A percentile compares a stretch with the other conserved stretches of the same genome.
Evolutionary conservation across 2,888 invertebrate genomes (phyloP).

Genomic region (Xylophagus ater): DNA sequence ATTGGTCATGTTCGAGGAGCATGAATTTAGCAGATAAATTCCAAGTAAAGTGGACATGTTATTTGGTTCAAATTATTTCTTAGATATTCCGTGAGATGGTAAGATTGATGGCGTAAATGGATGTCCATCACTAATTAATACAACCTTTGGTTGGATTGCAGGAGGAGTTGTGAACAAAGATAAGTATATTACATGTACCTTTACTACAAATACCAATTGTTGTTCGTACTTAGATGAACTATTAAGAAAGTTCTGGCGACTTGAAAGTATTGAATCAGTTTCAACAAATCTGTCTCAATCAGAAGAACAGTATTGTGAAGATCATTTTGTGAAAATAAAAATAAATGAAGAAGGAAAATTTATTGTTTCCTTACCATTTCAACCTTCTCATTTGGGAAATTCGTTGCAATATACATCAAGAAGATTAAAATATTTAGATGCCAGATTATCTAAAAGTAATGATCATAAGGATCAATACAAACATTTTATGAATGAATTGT

Average conservation of each 20-base stretch:
- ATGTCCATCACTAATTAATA: not conserved
- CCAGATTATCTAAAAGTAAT: not conserved
- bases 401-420: not conserved
- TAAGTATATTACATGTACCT: not conserved
- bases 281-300: not conserved
- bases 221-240: not conserved
- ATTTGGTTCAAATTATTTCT: not conserved
- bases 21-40: not conserved
- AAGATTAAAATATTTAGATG: not conserved
- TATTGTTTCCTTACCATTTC: not conserved
- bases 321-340: not conserved
- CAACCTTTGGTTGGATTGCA: constrained; percentile 2
- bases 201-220: too few relatives aligned
- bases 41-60: not conserved
- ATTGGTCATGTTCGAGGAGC: not conserved
- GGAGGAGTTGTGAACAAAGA: not conserved
- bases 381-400: not conserved
- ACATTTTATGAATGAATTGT: constrained; percentile 1
- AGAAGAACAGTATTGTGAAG: constrained; percentile 3
- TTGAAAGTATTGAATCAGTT: not conserved
- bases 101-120: not conserved
- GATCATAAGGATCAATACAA: not conserved
- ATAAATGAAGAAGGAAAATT: not conserved
- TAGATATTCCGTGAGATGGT: not conserved
- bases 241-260: not conserved